A percentile compares a stretch with the other conserved stretches of the same genome.
Evolutionary conservation across 2,113 vertebrate genomes (phyloP).

Genomic region (Gallinago undulata): DNA sequence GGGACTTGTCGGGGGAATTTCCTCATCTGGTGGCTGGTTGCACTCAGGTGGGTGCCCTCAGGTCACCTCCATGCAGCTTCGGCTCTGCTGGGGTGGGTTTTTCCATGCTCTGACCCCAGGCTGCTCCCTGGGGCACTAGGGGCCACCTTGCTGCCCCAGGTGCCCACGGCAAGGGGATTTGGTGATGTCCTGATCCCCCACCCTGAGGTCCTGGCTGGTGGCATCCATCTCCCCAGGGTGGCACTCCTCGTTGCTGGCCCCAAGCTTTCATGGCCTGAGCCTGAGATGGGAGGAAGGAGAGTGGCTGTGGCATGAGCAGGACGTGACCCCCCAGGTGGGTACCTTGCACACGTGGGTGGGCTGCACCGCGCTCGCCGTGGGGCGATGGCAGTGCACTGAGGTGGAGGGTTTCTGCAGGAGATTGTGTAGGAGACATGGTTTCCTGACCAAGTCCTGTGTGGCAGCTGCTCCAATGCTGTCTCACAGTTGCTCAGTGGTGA

Average conservation of each 20-base stretch:
- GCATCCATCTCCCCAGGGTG: neutral
- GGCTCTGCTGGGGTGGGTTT: neutral
- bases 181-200: accelerated
- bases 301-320: accelerated
- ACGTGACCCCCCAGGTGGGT: neutral
- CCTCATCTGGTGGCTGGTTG: neutral
- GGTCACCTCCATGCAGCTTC: neutral
- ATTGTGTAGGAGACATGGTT: neutral
- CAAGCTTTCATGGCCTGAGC: accelerated
- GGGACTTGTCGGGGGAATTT: neutral
- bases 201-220: accelerated
- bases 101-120: neutral
- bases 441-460: neutral
- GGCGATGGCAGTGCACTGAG: accelerated
- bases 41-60: neutral
- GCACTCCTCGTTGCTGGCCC: accelerated
- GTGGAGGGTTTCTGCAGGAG: neutral
- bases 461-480: neutral
- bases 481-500: neutral
- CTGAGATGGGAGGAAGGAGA: neutral
- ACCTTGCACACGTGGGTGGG: neutral
- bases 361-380: accelerated
- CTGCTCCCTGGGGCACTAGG: neutral
- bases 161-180: no score
- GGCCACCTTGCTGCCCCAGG: neutral